These are phyloP conservation scores for Prionace glauca DNA, from an alignment of 2,797 vertebrate species.

Conservation along the genomic window DNA sequence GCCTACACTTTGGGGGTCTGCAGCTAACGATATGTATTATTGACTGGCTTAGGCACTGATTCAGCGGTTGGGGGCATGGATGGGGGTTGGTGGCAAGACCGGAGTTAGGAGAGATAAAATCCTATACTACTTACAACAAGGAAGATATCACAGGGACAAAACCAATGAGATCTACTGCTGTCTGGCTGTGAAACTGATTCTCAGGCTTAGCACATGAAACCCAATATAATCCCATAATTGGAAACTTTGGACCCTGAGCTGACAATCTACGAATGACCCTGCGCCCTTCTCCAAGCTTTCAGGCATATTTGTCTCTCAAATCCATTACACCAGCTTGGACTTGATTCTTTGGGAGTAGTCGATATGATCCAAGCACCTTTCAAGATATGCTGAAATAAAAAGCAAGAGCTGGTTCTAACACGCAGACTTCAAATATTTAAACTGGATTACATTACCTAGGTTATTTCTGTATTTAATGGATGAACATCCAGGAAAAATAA, in stretches of 20 bases:
- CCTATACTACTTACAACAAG: not conserved
- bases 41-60: too few relatives aligned
- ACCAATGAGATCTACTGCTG: not conserved
- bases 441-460: not conserved
- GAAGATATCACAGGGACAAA: not conserved
- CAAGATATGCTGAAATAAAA: not conserved
- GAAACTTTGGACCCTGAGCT: not conserved
- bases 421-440: not conserved
- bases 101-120: not conserved
- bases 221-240: not conserved
- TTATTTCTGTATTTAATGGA: not conserved
- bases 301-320: not conserved
- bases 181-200: not conserved
- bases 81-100: too few relatives aligned
- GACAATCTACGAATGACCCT: not conserved
- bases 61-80: too few relatives aligned
- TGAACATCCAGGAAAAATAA: not conserved
- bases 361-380: not conserved
- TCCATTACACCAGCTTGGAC: not conserved
- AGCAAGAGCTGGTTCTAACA: not conserved
- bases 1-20: too few relatives aligned
- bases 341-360: not conserved
- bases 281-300: not conserved
- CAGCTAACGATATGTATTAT: too few relatives aligned
- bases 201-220: not conserved